Conservation (phyloP, 2,797 vertebrate species). For the Oceanodroma leucorhoa region DNA sequence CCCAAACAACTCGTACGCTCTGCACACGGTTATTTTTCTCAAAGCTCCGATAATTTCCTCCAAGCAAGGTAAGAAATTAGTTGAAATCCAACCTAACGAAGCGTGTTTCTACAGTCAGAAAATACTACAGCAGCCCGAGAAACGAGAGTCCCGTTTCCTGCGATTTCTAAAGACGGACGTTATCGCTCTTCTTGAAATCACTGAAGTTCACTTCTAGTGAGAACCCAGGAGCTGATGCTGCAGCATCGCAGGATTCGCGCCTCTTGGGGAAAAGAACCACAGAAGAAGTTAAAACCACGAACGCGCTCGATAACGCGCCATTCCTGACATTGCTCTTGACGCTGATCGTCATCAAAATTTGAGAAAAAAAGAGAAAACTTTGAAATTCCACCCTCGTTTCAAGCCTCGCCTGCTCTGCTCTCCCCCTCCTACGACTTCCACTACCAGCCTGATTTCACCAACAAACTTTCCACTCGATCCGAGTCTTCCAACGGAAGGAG, state of each 20-base stretch:
- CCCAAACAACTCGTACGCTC: fast-evolving
- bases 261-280: neutral
- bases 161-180: neutral
- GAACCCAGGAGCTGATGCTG: neutral
- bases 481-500: too few relatives aligned
- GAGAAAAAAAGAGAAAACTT: neutral
- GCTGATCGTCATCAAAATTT: fast-evolving
- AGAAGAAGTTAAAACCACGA: neutral
- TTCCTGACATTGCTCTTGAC: fast-evolving
- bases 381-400: too few relatives aligned
- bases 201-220: neutral
- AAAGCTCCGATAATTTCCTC: neutral
- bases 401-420: neutral
- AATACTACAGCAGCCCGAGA: neutral
- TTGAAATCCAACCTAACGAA: neutral
- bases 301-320: fast-evolving
- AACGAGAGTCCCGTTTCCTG: fast-evolving
- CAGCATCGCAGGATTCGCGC: neutral
- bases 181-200: neutral
- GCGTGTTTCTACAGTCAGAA: neutral
- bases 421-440: neutral
- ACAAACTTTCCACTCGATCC: neutral
- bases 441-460: neutral
- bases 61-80: neutral
- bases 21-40: fast-evolving